Evolutionary conservation across 1,140 invertebrate species (phyloP), one percentile per base, ranked within the genome.

Genomic region (Hyphantria cunea): DNA sequence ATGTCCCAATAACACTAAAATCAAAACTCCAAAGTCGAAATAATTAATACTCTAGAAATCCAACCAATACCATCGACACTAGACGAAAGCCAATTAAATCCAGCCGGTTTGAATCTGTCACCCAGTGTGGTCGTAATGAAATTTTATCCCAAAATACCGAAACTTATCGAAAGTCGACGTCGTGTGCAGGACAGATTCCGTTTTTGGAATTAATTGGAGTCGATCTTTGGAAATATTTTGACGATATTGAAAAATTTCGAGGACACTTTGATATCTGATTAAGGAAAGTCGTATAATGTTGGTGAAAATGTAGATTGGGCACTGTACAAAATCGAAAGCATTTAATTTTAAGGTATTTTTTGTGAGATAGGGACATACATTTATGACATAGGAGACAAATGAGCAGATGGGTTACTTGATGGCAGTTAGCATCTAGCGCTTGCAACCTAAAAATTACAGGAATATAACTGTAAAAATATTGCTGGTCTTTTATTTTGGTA

Each of bases 1-100:
- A n/a, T n/a, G n/a, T n/a, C n/a, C n/a, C n/a, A n/a, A n/a, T n/a
- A n/a, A n/a, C n/a, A n/a, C n/a, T n/a, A n/a, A n/a, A n/a, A n/a
- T n/a, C n/a, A n/a, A n/a, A n/a, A n/a, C n/a, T n/a, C n/a, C n/a
- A n/a, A n/a, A n/a, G n/a, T n/a, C n/a, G n/a, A 25, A 25, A 25
- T 25, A 25, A 25, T 25, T 25, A 25, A 25, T 25, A 25, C 17
- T 25, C 17, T 5, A 45, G 3, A 39, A 45, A 45, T 15, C 42
- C 42, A 33, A 45, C 45, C 32, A 58, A 58, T 58, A 48, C 45
- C 34, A 48, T 49, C 55, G n/a, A n/a, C n/a, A 58, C 55, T 37
- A 49, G 12, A 37, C 45, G 45, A 58, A 58, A 58, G 55, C 55
- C 55, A 58, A 58, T 58, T 58, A 49, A 58, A 56, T 34, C 51